Evolutionary conservation across 2,888 invertebrate species (phyloP).

Genomic region (Stenurella melanura): DNA sequence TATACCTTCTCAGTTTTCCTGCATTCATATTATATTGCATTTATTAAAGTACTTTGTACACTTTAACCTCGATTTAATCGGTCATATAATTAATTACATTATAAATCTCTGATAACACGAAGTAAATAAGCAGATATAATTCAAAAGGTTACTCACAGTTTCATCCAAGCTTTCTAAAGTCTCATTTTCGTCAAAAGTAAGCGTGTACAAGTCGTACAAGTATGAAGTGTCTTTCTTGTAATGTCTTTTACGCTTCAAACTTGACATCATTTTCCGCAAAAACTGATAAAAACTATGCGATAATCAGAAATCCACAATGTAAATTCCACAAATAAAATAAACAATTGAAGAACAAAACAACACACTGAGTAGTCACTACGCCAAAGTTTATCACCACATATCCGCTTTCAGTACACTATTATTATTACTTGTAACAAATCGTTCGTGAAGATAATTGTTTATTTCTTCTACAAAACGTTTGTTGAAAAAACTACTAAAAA

Average conservation of each 20-base stretch:
- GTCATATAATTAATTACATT: no score
- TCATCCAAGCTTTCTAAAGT: slow-evolving; percentile 83
- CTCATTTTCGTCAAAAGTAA: slow-evolving; percentile 90
- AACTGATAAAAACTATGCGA: slow-evolving; percentile 13
- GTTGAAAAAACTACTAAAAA: slow-evolving; percentile 4
- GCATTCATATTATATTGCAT: no score
- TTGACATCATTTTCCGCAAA: slow-evolving; percentile 65
- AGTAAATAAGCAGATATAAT: background rate
- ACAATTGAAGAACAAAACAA: slow-evolving; percentile 9
- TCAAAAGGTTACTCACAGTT: slow-evolving; percentile 75
- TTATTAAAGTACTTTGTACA: no score
- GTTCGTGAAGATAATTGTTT: background rate
- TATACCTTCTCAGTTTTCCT: no score
- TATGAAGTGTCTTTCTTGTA: slow-evolving; percentile 92
- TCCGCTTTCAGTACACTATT: slow-evolving; percentile 4
- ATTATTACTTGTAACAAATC: background rate
- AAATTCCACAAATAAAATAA: slow-evolving; percentile 32
- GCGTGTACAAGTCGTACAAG: slow-evolving; percentile 88
- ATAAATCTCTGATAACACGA: background rate
- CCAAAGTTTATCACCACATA: background rate
- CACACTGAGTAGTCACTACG: background rate
- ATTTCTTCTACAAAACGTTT: background rate
- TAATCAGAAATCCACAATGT: slow-evolving; percentile 24
- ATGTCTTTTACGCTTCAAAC: slow-evolving; percentile 78
- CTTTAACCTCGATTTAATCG: no score